Conservation (phyloP, 1,140 invertebrate species). For the Cyclargus thomasi region DNA sequence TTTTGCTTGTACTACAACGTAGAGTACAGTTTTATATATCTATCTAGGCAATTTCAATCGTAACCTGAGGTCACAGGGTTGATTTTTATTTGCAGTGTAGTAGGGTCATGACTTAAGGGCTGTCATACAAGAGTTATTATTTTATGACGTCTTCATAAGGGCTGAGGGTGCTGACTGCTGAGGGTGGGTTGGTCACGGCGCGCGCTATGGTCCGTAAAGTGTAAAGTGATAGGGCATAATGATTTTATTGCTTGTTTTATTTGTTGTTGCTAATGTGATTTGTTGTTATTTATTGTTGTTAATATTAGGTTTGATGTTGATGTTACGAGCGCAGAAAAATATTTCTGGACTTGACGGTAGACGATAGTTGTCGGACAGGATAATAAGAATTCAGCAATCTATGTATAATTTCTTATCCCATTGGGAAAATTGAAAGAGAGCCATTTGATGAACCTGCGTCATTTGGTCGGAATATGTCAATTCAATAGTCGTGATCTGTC, state of each 20-base stretch:
- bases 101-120: slow-evolving; percentile 33
- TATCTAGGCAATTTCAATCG: background rate
- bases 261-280: slow-evolving; percentile 24
- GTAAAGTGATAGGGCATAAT: slow-evolving; percentile 39
- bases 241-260: slow-evolving; percentile 33
- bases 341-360: too few species aligned
- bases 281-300: slow-evolving; percentile 26
- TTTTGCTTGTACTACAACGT: slow-evolving; percentile 7
- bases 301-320: background rate
- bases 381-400: too few species aligned
- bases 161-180: too few species aligned
- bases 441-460: too few species aligned
- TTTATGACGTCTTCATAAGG: slow-evolving; percentile 63
- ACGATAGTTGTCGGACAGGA: too few species aligned
- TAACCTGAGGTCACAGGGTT: background rate
- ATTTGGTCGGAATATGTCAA: too few species aligned
- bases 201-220: slow-evolving; percentile 38
- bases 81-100: background rate
- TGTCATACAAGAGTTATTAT: slow-evolving; percentile 60
- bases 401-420: too few species aligned
- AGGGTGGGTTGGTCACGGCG: slow-evolving; percentile 45
- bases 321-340: background rate
- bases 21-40: background rate
- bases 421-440: too few species aligned
- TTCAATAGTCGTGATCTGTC: too few species aligned